Conservation (phyloP, 2,113 vertebrate genomes). For the Danionella cerebrum region DNA sequence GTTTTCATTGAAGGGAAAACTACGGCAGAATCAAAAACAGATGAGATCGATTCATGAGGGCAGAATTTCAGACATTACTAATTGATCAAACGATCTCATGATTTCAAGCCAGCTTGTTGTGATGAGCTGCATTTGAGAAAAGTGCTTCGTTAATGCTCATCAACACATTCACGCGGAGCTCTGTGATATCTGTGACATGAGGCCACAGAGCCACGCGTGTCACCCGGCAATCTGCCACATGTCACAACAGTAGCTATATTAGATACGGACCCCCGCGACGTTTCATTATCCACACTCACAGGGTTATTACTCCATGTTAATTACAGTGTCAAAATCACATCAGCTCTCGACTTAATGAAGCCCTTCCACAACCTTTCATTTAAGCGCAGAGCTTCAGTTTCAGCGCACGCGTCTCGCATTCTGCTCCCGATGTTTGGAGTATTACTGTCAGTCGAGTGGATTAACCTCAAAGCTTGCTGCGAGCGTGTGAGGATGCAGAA, state of each 20-base stretch:
- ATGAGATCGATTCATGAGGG: too few species aligned
- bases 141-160: not conserved
- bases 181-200: not conserved
- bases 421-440: not conserved
- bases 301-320: slow-evolving; percentile 4
- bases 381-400: slow-evolving; percentile 12
- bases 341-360: slow-evolving; percentile 3
- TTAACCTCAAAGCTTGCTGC: slow-evolving; percentile 23
- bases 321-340: slow-evolving; percentile 18
- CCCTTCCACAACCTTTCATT: slow-evolving; percentile 3
- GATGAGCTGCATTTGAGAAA: not conserved
- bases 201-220: not conserved
- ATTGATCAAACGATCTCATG: too few species aligned
- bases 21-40: too few species aligned
- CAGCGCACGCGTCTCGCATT: not conserved
- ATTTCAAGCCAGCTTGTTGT: not conserved
- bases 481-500: not conserved
- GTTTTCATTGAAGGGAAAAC: too few species aligned
- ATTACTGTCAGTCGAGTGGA: slow-evolving; percentile 30
- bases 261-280: not conserved
- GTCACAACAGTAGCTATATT: not conserved
- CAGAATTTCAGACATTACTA: too few species aligned
- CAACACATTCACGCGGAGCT: not conserved
- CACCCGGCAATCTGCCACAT: slow-evolving; percentile 14
- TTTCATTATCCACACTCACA: not conserved